Evolutionary conservation across 2,113 vertebrate species (phyloP), one percentile per base, ranked within the genome.

Genomic region (Scolopax mira): DNA sequence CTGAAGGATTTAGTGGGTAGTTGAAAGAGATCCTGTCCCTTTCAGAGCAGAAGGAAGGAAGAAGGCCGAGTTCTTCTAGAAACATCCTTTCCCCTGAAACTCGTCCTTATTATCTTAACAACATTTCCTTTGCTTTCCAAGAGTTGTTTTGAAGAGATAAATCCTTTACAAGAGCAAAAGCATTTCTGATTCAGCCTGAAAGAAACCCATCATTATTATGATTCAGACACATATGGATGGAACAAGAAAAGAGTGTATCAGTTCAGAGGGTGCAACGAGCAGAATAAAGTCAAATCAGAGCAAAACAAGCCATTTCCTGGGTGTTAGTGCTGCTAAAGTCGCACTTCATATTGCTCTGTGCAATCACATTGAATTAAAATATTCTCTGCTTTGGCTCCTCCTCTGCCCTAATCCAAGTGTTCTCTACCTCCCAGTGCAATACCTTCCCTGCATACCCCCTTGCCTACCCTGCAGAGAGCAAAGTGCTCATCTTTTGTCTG

Each of bases 61-160:
- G 84, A 66, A 77, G 74, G 55, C 79, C 3, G 33, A 94, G 57
- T 73, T 93, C 52, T 91, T 82, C 85, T 84, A 62, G 90, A 82
- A 91, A 91, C 72, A 85, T 91, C 75, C 64, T 88, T 95, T 89
- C 54, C n/a, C 24, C 66, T 80, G 54, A 90, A 94, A 82, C 9
- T 94, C 11, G 3, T 70, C 71, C 88, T 92, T 97, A 94, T 88
- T 37, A 0, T 69, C 58, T 37, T 73, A 69, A 44, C 54, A 82
- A 25, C 90, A 84, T 94, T 95, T 96, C 88, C 87, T 96, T 94
- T 96, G 58, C 85, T 88, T 94, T 87, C 73, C 62, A 93, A 90
- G 87, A 90, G 37, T 7, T 92, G 61, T 93, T 96, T 94, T 91
- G 54, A 88, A 94, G 78, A 92, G 90, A 85, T 72, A 82, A 94